A percentile compares a stretch with the other conserved stretches of the same genome.
Conservation (phyloP, 2,888 invertebrate genomes). For the Palloptera scutellata region DNA sequence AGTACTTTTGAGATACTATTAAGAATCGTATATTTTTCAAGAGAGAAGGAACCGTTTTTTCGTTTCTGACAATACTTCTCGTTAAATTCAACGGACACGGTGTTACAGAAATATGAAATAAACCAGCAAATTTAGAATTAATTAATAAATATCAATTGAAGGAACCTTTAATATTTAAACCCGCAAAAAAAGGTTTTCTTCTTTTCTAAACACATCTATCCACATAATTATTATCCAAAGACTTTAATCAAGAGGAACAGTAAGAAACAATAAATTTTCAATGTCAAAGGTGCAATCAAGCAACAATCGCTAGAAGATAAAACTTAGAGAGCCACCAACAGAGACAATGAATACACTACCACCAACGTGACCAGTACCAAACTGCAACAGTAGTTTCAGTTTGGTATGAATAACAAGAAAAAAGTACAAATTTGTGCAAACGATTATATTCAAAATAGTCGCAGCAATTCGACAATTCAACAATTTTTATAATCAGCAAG, state of each 20-base stretch:
- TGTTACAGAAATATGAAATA: no score
- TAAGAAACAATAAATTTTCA: not conserved
- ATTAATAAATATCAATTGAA: no score
- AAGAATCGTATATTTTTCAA: no score
- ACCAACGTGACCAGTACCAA: not conserved
- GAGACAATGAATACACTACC: not conserved
- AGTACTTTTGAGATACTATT: no score
- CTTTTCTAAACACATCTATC: no score
- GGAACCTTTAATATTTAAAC: no score
- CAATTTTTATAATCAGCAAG: conserved; percentile 36
- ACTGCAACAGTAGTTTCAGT: conserved; percentile 10
- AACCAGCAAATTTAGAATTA: no score
- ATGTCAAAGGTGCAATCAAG: conserved; percentile 13
- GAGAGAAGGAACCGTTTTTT: no score
- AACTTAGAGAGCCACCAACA: not conserved
- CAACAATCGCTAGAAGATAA: no score
- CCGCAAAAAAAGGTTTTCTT: no score
- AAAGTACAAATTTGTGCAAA: conserved; percentile 31
- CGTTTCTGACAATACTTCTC: no score
- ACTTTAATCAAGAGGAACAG: not conserved
- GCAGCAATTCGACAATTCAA: conserved; percentile 1
- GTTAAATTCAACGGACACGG: no score
- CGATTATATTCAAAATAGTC: conserved; percentile 35
- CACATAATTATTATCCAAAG: not conserved
- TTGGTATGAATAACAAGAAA: not conserved